A percentile compares a stretch with the other conserved stretches of the same genome.
Conservation (phyloP, 2,797 vertebrate genomes). For the Hemitrygon akajei region DNA sequence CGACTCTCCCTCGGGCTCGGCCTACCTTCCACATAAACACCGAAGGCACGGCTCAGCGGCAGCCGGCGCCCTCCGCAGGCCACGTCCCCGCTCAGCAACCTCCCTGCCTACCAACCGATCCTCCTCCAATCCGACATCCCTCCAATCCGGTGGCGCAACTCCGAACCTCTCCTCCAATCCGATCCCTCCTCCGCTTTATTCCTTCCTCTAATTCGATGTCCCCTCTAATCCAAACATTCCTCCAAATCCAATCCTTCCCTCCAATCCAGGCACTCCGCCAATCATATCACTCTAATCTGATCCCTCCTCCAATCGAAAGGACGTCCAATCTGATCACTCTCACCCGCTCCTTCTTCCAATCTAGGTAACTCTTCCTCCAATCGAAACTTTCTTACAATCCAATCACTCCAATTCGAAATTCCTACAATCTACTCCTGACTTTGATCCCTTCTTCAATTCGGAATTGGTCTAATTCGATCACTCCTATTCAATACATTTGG, state of each 20-base stretch:
- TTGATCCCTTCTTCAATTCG: no score
- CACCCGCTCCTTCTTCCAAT: background rate
- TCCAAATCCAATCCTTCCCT: background rate
- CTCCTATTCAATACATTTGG: background rate
- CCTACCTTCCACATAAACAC: conserved; percentile 8
- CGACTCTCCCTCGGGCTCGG: background rate
- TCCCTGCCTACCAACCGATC: background rate
- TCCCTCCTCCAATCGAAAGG: background rate
- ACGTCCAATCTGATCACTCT: background rate
- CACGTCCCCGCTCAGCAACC: background rate
- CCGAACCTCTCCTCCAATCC: background rate
- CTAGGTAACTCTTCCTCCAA: background rate
- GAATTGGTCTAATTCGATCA: no score
- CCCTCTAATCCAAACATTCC: background rate
- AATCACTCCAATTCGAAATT: no score
- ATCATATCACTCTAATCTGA: background rate
- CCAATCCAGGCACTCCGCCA: background rate
- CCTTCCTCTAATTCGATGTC: background rate
- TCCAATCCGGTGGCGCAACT: background rate
- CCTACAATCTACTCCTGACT: no score
- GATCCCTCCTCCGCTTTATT: background rate
- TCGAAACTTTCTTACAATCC: no score
- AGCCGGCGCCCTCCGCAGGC: background rate
- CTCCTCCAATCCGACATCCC: background rate
- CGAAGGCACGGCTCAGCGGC: background rate